Evolutionary conservation across 2,888 invertebrate species (phyloP).

Genomic region (Copidosoma aretas): DNA sequence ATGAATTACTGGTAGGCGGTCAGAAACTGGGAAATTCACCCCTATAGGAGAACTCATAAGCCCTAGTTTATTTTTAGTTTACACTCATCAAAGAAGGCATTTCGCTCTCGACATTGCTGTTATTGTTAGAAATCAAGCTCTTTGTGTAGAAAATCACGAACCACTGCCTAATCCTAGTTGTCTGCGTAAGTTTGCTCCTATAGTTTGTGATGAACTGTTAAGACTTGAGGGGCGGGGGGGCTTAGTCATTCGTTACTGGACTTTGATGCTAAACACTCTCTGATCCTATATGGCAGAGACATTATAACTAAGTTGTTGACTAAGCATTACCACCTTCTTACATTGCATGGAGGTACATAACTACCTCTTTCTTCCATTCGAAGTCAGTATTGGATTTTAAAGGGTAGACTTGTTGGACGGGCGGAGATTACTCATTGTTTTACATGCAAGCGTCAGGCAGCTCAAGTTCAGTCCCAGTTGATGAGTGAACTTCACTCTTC

Average conservation of each 20-base stretch:
- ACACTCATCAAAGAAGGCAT: too few species aligned
- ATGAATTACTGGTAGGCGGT: too few species aligned
- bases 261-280: neutral
- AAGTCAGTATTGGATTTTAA: constrained; percentile 49
- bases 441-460: constrained; percentile 47
- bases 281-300: neutral
- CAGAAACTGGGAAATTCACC: too few species aligned
- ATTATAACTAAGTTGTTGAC: neutral
- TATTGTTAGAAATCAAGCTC: too few species aligned
- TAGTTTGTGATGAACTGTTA: neutral
- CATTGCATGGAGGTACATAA: constrained; percentile 44
- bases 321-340: neutral
- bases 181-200: neutral
- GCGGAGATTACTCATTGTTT: constrained; percentile 46
- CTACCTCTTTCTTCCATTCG: constrained; percentile 37
- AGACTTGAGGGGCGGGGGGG: neutral
- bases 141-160: too few species aligned
- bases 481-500: constrained; percentile 53
- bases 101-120: too few species aligned
- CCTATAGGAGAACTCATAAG: too few species aligned
- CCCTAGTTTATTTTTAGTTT: too few species aligned
- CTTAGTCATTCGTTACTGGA: neutral
- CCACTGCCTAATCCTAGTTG: too few species aligned
- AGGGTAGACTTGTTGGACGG: constrained; percentile 43
- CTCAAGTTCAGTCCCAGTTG: constrained; percentile 36